Evolutionary conservation across 2,113 vertebrate species (phyloP), one percentile per base, ranked within the genome.

Genomic region (Telmatochromis sp.): DNA sequence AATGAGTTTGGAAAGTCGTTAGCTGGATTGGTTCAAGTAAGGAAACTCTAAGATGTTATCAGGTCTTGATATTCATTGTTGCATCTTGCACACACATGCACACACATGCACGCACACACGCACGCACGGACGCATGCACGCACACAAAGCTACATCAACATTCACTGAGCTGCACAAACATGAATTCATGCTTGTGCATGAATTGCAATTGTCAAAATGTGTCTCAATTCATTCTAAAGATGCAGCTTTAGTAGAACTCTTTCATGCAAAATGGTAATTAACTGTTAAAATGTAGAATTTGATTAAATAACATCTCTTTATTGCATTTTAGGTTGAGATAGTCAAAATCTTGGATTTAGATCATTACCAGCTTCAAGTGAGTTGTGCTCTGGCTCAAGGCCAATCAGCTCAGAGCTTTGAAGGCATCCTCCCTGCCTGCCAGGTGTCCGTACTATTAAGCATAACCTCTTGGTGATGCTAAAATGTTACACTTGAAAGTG

Each of bases 1-100:
- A 93, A 95, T 93, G 82, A 92, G 57, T 92, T 92, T 90, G 91
- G 86, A 91, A 92, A 94, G 91, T 90, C 90, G 88, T 93, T 92
- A 89, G 75, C 60, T 31, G 60, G 58, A 63, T 91, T 86, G 92
- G 88, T 88, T 86, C 80, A 68, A 75, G 83, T 68, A 53, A 85
- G 71, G 82, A 87, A 86, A 90, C 78, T 26, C 50, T n/a, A 26
- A 88, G 89, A 88, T 91, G 55, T 37, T 90, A 88, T 92, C 90
- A 85, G 84, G 86, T 78, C 89, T 85, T 83, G 60, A 91, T 90
- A 90, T 91, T 88, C 57, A 91, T 79, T 80, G 28, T 80, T 90
- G 42, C 33, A 60, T 88, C 54, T 78, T 85, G 9, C 26, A 10
- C 81, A n/a, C 73, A 63, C 80, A 37, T 23, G 23, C 23, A 23